Conservation (phyloP, 1,140 invertebrate genomes). For the Cephus cinctus region DNA sequence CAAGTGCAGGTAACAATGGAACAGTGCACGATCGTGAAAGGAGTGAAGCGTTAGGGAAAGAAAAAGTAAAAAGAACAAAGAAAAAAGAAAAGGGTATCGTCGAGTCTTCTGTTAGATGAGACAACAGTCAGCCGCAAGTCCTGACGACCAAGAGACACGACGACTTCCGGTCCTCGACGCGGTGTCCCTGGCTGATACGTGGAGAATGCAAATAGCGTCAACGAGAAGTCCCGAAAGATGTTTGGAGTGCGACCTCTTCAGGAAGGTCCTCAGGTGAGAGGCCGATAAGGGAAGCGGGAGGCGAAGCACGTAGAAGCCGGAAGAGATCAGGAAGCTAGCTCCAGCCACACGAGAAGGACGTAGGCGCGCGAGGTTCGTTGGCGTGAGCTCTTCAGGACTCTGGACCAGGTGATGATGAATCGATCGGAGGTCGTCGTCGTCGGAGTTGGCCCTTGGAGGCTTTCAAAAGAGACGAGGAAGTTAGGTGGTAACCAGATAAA, state of each 20-base stretch:
- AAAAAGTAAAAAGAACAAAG: not conserved
- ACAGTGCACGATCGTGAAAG: not conserved
- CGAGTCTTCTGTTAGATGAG: too few species aligned
- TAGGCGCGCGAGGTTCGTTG: not conserved
- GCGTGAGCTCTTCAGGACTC: too few species aligned
- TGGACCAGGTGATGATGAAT: too few species aligned
- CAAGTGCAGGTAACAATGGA: not conserved
- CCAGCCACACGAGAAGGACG: not conserved
- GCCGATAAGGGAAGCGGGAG: too few species aligned
- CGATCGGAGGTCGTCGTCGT: too few species aligned
- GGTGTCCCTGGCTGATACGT: not conserved
- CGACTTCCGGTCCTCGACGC: not conserved
- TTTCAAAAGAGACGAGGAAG: too few species aligned
- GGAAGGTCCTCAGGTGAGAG: conserved; percentile 35
- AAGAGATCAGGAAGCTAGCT: not conserved
- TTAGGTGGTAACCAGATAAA: too few species aligned
- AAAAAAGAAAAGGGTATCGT: not conserved
- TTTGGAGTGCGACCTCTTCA: conserved; percentile 27
- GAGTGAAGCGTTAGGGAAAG: not conserved
- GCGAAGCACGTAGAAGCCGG: too few species aligned
- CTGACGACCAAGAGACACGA: not conserved
- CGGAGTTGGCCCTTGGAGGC: too few species aligned
- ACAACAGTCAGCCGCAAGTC: too few species aligned
- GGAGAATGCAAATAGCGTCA: conserved; percentile 27
- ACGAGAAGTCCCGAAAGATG: conserved; percentile 16